Percentiles rank a stretch among this genome's conserved stretches.
Conservation (phyloP, 2,113 vertebrate genomes). For the Peucedramus taeniatus region DNA sequence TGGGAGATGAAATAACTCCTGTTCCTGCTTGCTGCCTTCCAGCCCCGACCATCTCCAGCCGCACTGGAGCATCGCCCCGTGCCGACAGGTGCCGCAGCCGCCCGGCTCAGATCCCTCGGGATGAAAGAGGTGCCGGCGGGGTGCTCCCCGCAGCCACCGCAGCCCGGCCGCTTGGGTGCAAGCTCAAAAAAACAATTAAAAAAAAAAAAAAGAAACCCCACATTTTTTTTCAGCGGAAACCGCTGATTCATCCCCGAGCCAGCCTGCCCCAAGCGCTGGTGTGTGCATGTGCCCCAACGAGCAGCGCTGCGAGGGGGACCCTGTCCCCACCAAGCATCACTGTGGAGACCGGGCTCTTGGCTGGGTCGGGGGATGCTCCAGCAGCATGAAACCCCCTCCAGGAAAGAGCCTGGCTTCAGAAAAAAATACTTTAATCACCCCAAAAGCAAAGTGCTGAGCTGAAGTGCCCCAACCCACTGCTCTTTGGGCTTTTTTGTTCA, state of each 20-base stretch:
- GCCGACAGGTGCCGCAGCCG: neutral
- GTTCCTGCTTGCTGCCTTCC: neutral
- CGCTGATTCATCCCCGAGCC: conserved; percentile 19
- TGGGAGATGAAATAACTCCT: conserved; percentile 26
- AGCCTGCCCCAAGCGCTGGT: neutral
- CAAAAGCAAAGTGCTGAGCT: neutral
- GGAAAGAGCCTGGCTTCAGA: neutral
- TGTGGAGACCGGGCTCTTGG: neutral
- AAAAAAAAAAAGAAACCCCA: neutral
- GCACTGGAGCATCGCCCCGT: neutral
- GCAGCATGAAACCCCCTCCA: neutral
- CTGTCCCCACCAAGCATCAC: rapidly evolving
- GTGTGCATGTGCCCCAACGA: neutral
- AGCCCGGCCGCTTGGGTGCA: rapidly evolving
- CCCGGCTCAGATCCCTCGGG: neutral
- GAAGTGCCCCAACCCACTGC: neutral
- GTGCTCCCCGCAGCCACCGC: neutral
- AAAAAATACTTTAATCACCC: neutral
- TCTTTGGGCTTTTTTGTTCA: neutral
- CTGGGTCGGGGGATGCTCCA: neutral
- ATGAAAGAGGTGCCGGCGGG: neutral
- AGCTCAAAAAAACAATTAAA: neutral
- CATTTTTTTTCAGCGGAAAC: neutral
- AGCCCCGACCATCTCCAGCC: neutral
- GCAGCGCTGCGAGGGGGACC: neutral